Evolutionary conservation across 2,113 vertebrate species (phyloP).

Genomic region (Stictonetta naevosa): DNA sequence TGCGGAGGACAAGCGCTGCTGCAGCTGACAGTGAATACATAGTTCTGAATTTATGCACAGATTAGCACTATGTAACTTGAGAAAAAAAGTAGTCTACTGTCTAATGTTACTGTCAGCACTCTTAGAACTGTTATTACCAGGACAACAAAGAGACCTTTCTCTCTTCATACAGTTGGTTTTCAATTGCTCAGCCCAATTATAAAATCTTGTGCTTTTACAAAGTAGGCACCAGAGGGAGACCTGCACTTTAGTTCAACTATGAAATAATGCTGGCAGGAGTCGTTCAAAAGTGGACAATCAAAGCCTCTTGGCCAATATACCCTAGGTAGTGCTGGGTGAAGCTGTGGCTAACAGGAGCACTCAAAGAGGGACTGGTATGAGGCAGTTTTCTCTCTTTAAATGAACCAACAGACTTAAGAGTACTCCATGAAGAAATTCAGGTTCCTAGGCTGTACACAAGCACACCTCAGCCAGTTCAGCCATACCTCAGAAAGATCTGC

Average conservation of each 20-base stretch:
- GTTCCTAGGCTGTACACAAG: not conserved
- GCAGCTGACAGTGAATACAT: not conserved
- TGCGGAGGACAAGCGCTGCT: not conserved
- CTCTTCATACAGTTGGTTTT: conserved; percentile 29
- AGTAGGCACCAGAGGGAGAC: conserved; percentile 70
- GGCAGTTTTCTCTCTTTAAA: not conserved
- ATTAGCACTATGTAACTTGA: not conserved
- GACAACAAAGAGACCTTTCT: conserved; percentile 51
- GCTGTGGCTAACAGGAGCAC: not conserved
- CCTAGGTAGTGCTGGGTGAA: not conserved
- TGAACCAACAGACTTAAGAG: not conserved
- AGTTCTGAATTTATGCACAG: not conserved
- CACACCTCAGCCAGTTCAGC: not conserved
- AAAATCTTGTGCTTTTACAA: conserved; percentile 64
- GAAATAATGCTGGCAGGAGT: conserved; percentile 24
- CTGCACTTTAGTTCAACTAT: conserved; percentile 42
- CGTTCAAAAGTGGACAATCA: conserved; percentile 15
- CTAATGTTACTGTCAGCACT: not conserved
- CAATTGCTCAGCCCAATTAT: conserved; percentile 25
- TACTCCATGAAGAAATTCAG: not conserved
- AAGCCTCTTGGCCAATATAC: not conserved
- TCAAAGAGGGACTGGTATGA: not conserved
- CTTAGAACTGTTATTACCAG: conserved; percentile 6
- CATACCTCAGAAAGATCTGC: not conserved
- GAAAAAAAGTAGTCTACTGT: not conserved